Evolutionary conservation across 2,888 invertebrate genomes (phyloP), one percentile per base, ranked within the genome.

Genomic region (Drosophila leonis): DNA sequence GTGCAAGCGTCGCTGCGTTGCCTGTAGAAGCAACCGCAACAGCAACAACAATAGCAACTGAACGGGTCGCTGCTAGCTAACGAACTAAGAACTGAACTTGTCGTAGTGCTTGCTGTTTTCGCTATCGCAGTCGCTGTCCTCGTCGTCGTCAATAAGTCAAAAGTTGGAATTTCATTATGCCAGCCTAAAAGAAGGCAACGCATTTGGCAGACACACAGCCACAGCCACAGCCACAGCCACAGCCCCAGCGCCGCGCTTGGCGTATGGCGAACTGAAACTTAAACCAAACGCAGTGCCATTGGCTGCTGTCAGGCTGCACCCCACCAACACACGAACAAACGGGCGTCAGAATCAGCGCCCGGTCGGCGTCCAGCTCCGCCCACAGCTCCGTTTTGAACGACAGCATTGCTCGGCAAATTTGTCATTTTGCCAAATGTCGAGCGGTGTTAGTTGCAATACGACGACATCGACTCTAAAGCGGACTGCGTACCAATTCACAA

Each of bases 151-250:
- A 91, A 92, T 92, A 91, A 91, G 91, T 90, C 91, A 91, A 82
- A 83, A 81, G 84, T 88, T 90, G 92, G 90, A 92, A 91, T 91
- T 92, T 90, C 90, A 91, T 91, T 92, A 90, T 79, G 78, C 85
- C 65, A 69, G 85, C 73, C 83, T 77, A 74, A 88, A 90, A 84
- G 90, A 90, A 86, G 82, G 90, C 90, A 90, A 90, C 90, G 83
- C 82, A 74, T 89, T 86, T 86, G 88, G 90, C 90, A 90, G 67
- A 67, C 89, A 73, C 89, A 76, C 31, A 33, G 49, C 8, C 69
- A 74, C 74, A 66, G 69, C 71, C 71, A 62, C 66, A 61, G 64
- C 46, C 46, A 48, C 49, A 49, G 55, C 29, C 66, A 68, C 85
- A 70, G 69, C 54, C 59, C 56, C 49, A 67, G 46, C 24, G 37